These are phyloP conservation scores for Phenganax subtilis DNA, from an alignment of 92 coral and sea anemone genomes.

Conservation along the genomic window DNA sequence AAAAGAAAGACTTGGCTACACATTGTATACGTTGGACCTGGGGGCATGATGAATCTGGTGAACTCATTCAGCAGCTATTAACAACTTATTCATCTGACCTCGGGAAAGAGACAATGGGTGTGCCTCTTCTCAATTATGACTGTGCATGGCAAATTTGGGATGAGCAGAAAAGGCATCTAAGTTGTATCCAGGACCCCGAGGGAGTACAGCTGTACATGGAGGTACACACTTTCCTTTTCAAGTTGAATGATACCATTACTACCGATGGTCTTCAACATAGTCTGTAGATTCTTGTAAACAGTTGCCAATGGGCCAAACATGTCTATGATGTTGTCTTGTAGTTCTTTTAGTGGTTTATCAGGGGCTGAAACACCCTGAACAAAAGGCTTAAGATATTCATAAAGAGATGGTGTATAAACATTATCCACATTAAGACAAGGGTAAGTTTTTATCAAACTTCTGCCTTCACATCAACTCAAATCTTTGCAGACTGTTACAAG, in stretches of 20 bases:
- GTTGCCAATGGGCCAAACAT: background rate
- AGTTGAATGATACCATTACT: background rate
- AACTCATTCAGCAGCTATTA: too few species aligned
- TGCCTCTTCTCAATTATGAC: too few species aligned
- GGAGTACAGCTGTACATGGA: too few species aligned
- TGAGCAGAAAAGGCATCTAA: too few species aligned
- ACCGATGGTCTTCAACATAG: background rate
- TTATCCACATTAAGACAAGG: background rate
- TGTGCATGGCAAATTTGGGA: too few species aligned
- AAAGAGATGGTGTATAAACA: background rate
- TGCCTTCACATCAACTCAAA: conserved; percentile 48
- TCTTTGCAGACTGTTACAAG: conserved; percentile 45
- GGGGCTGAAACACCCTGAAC: background rate
- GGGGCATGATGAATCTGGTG: too few species aligned
- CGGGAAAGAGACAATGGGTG: too few species aligned
- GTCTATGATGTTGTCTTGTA: background rate
- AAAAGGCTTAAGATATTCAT: conserved; percentile 2
- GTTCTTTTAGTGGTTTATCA: conserved; percentile 2
- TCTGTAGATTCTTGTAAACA: background rate
- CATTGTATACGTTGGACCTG: too few species aligned
- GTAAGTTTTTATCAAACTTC: conserved; percentile 12
- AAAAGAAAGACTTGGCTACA: too few species aligned
- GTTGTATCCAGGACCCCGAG: too few species aligned
- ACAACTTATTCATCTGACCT: too few species aligned
- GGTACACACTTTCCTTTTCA: background rate